Base-by-base conservation (phyloP, 2,113 vertebrate genomes). In the Clupea harengus region DNA sequence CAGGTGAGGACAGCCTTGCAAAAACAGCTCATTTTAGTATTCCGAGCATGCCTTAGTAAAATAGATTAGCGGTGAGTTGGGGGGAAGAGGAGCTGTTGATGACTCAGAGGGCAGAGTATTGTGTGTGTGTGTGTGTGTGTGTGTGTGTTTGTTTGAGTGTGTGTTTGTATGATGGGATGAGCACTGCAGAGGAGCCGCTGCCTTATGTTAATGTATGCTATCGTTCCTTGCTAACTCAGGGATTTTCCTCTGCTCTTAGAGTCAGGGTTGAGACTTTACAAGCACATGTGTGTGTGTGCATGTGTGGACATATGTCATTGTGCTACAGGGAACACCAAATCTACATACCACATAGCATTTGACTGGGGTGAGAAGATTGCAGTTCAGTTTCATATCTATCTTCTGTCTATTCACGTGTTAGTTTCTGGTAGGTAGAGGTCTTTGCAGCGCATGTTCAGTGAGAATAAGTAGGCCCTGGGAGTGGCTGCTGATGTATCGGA, bases 201-300 rank as follows among this genome's bases (percentile, higher is more conserved):
- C 54, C 18, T 60, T 28, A 32, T 32, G 28, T 44, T 17, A 78
- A 78, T 78, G 11, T 44, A 44, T 78, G 10, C 72, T 39, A 39
- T 78, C 13, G 15, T 78, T 78, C 39, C 32, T 78, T 78, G 72
- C 72, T 32, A 78, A 78, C 72, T 78, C 72, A 78, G 72, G 10
- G 28, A 78, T 78, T 39, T 78, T 4, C 32, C 11, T 39, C 13
- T 78, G 28, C 28, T 78, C 11, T 78, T 11, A 72, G 10, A 13
- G 72, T 32, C 13, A 15, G 72, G 18, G 4, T 60, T 22, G 18
- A 60, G 54, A 20, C 54, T 20, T 60, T 39, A 39, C 39, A 39
- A 39, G 39, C 39, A 39, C 18, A 60, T 22, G 5, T 20, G 3
- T 4, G 3, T 4, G 54, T 60, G 64, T 67, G 10, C 9, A 13